Base-by-base conservation (phyloP, 2,888 invertebrate species). In the Pollenia angustigena region DNA sequence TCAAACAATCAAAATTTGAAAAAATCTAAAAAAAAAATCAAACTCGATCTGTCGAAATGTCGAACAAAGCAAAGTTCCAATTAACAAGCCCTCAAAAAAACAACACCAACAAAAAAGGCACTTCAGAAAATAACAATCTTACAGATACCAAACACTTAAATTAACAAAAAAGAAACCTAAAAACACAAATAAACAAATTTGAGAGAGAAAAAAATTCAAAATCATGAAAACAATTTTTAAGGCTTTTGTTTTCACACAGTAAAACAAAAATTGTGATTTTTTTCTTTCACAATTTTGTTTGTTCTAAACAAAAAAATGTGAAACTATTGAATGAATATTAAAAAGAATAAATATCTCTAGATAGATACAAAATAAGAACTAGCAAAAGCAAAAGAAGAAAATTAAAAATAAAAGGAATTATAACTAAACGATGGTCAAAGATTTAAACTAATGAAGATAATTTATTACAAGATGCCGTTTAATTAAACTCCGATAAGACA, bases 381-480 rank as follows among this genome's bases (percentile, higher is more conserved):
- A 12, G 68, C 18, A 64, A 62, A 54, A 23, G 64, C 48, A 48
- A 10, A 56, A 23, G 23, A 14, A 40, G n/a, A 32, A 68, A 18
- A 72, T 46, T 12, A n/a, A 71, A 72, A 6, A 48, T 48, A 68
- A 68, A 42, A 12, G 8, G 66, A 54, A 75, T 81, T 58, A 86
- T 78, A 84, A 87, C 72, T 81, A 54, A 88, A 82, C 88, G 88
- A 88, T 90, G 89, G 88, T 88, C 89, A 89, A 18, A 89, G 89
- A 89, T 89, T 81, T 89, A 89, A 88, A 90, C 91, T 93, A 93
- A 93, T 92, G 92, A 93, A 93, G 92, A 93, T 93, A 93, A 93
- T 93, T 93, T 93, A 93, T 93, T 93, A 93, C 92, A 90, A 92
- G 93, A 93, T 93, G 92, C 90, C 91, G 92, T 93, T 93, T 93